Base-by-base conservation (phyloP, 1,140 invertebrate genomes). In the Lanistes nyassanus region DNA sequence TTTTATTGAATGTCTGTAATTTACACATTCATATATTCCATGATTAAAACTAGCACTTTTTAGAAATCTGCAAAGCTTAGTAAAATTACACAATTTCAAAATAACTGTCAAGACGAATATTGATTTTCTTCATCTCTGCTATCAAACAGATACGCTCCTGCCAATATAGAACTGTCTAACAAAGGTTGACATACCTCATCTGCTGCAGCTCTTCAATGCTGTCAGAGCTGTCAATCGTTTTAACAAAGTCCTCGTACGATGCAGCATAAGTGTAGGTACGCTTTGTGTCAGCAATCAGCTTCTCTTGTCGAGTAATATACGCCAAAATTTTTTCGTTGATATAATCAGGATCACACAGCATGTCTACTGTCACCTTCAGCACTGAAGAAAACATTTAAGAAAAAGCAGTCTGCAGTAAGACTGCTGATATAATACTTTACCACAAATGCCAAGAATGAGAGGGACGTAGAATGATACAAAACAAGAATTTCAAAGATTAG, bases 181-280 rank as follows among this genome's bases (percentile, higher is more conserved):
- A 47, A 3, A n/a, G n/a, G n/a, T 55, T 55, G 53, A 13, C 39
- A 42, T 39, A 95, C 81, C 94, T 94, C 80, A 97, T 94, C 82
- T 94, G 92, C 84, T 95, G 95, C 23, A 97, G 90, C 74, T 94
- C 93, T 84, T 96, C 94, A 65, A 96, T 87, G 88, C 95, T 95
- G 80, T 92, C 92, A 56, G 93, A 95, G 77, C 92, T 93, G 80
- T 95, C 94, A 67, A 97, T 96, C 83, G 95, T 92, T 76, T 94
- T 92, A 60, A 97, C 92, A 86, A 97, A 96, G 78, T 96, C 95
- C 87, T 97, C 95, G 87, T 96, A 97, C 23, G 94, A 95, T 76
- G 95, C 94, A 0, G 95, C 94, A 88, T 96, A 95, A 78, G 95
- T 94, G 80, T 96, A 96, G 1, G 94, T 95, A 77, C 93, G 92